Conservation (phyloP, 2,113 vertebrate genomes). For the Melanerpes aurifrons region DNA sequence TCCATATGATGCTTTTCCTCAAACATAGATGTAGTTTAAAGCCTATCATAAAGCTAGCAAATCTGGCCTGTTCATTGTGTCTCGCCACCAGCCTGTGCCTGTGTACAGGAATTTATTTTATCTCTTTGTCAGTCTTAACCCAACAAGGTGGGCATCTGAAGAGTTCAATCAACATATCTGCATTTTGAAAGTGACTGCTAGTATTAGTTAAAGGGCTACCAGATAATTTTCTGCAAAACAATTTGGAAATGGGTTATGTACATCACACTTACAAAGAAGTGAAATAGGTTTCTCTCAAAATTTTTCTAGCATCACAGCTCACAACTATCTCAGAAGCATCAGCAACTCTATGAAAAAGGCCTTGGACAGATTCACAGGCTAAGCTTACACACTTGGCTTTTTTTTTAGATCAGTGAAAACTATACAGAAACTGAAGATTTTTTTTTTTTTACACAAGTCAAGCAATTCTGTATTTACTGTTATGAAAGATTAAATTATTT, state of each 20-base stretch:
- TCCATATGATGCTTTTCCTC: background rate
- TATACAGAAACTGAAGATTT: background rate
- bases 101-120: background rate
- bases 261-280: background rate
- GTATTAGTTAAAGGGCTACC: background rate
- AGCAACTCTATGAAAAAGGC: background rate
- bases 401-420: background rate
- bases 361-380: background rate
- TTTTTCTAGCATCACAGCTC: background rate
- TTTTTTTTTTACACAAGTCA: background rate
- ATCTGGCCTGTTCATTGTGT: background rate
- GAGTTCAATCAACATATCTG: background rate
- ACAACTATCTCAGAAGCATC: background rate
- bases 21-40: background rate
- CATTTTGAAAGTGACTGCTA: background rate
- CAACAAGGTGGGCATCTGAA: background rate
- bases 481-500: background rate
- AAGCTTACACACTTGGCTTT: background rate
- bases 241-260: background rate
- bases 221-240: background rate
- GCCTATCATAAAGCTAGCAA: background rate
- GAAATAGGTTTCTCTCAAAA: background rate
- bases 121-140: background rate
- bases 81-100: background rate
- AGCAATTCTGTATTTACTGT: background rate